These are phyloP conservation scores for Cynopterus sphinx DNA, from an alignment of 2,797 vertebrate genomes.

Conservation along the genomic window DNA sequence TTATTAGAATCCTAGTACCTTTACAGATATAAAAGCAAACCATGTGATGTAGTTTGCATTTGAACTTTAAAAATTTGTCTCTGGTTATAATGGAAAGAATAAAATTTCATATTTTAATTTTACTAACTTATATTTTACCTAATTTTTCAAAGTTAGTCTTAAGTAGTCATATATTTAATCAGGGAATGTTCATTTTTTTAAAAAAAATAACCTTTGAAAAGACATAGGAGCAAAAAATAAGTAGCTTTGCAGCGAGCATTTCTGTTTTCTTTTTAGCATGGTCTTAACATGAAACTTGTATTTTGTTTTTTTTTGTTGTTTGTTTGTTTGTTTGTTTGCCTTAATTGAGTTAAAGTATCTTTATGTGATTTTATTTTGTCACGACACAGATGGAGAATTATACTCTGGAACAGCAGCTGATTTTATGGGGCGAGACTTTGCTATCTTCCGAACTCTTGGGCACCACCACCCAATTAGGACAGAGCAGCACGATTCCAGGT, in stretches of 20 bases:
- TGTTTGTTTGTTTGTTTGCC: background rate
- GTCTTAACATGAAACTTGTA: background rate
- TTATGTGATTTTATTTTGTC: constrained; percentile 62
- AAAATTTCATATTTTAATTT: background rate
- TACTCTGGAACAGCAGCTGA: constrained; percentile 98
- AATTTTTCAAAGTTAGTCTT: background rate
- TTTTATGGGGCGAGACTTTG: constrained; percentile 99
- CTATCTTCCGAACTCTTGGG: constrained; percentile 97
- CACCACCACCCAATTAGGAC: constrained; percentile 98
- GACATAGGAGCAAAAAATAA: background rate
- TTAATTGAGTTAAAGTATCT: background rate
- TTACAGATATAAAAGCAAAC: background rate
- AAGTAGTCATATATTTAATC: background rate
- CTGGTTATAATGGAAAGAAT: background rate
- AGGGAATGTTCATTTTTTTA: background rate
- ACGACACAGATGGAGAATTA: constrained; percentile 93
- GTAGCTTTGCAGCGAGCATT: background rate
- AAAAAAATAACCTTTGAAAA: background rate
- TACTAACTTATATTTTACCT: background rate
- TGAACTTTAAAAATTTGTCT: background rate
- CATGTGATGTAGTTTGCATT: background rate
- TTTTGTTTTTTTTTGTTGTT: background rate
- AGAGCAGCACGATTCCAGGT: constrained; percentile 97
- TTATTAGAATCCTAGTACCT: background rate
- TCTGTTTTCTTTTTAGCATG: background rate